Evolutionary conservation across 2,113 vertebrate genomes (phyloP), one percentile per base, ranked within the genome.

Genomic region (Xenopus laevis): DNA sequence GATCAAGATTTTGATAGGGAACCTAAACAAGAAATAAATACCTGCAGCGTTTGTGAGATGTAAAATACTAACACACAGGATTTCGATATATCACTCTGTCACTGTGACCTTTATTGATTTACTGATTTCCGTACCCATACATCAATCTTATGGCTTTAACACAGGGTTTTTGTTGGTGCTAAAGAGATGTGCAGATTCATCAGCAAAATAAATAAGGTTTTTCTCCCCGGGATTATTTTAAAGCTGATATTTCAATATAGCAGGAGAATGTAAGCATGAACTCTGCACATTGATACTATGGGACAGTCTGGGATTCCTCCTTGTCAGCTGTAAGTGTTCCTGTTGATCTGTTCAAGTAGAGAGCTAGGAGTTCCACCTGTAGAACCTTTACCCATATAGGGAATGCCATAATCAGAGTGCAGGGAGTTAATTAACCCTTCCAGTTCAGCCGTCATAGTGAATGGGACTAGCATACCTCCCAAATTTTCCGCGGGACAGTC

Each of bases 51-150:
- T 87, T 83, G 81, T 81, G 77, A 76, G 78, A 84, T 82, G 81
- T 80, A 80, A 85, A 90, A 83, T 79, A 78, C 79, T 80, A 77
- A 81, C 79, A 74, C 58, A 64, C 55, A 62, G 65, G 13, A 82
- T 89, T 84, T 86, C 82, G 85, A 87, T 89, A 87, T 84, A 88
- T 90, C 83, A 84, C 78, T 82, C 78, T 85, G 84, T 85, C 85
- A 82, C 68, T 46, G 65, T 89, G 88, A 89, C 84, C 87, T 90
- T 89, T 88, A 88, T 82, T 89, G 87, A 88, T 85, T 84, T 13
- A 76, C 79, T 79, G n/a, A 73, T 86, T 81, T 81, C 79, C 71
- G 79, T 77, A 68, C 78, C 78, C 83, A 83, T 85, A 68, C 68
- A 85, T 82, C 79, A 77, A 18, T 76, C 83, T 72, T 81, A 76